Conservation (phyloP, 2,888 invertebrate genomes). For the Timandra comae region DNA sequence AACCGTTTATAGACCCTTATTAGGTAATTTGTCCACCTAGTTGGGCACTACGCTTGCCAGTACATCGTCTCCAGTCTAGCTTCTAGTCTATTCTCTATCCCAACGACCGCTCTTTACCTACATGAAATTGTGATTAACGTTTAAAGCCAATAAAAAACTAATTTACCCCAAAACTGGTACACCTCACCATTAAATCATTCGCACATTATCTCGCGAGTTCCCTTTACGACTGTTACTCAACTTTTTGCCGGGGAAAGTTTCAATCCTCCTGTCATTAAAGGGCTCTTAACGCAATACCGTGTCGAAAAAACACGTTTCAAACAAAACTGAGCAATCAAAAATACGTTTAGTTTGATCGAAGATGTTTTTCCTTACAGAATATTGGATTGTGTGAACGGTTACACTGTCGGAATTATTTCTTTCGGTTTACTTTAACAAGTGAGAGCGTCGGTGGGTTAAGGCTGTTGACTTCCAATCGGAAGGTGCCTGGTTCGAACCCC, state of each 20-base stretch:
- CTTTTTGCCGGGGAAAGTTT: slow-evolving; percentile 57
- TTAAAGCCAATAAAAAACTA: slow-evolving; percentile 1
- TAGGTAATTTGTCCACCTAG: too few relatives aligned
- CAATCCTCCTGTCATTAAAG: slow-evolving; percentile 72
- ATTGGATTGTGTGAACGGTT: slow-evolving; percentile 2
- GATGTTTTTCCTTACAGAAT: slow-evolving; percentile 17
- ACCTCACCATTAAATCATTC: slow-evolving; percentile 40
- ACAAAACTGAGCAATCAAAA: slow-evolving; percentile 49
- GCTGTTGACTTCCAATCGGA: too few relatives aligned
- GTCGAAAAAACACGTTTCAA: slow-evolving; percentile 30
- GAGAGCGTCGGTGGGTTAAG: too few relatives aligned
- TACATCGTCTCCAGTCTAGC: too few relatives aligned
- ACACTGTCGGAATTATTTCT: too few relatives aligned
- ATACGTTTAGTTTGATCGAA: slow-evolving; percentile 50
- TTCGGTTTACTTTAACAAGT: too few relatives aligned
- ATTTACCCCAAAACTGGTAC: slow-evolving; percentile 3
- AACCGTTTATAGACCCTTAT: too few relatives aligned
- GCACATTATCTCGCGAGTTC: slow-evolving; percentile 44
- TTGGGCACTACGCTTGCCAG: too few relatives aligned
- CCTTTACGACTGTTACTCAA: slow-evolving; percentile 52
- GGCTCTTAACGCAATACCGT: slow-evolving; percentile 45
- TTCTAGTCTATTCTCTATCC: too few relatives aligned
- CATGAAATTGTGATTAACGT: too few relatives aligned
- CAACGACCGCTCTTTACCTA: too few relatives aligned
- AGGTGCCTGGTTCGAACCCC: too few relatives aligned